Percentiles rank a stretch among this genome's conserved stretches.
Evolutionary conservation across 2,888 invertebrate species (phyloP).

Genomic region (Drosophila subsilvestris): DNA sequence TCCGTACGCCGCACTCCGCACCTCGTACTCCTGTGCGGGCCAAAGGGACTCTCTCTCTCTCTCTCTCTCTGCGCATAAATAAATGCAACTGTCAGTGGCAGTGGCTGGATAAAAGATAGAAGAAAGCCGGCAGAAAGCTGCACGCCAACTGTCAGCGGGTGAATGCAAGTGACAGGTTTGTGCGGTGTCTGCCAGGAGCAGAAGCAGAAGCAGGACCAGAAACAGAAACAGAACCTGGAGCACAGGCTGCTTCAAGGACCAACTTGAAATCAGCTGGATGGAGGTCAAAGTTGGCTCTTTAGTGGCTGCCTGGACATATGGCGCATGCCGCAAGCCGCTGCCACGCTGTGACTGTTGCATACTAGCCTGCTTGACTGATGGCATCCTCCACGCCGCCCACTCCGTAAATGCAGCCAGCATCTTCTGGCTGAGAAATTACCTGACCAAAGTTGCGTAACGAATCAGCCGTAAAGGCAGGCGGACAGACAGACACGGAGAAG

Average conservation of each 20-base stretch:
- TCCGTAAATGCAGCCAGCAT: not conserved
- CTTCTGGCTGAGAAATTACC: conserved; percentile 62
- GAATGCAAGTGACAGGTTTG: conserved; percentile 69
- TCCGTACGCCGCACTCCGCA: no score
- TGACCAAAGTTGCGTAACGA: conserved; percentile 74
- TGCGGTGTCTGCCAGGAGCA: conserved; percentile 36
- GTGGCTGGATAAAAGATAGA: conserved; percentile 15
- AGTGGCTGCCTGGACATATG: conserved; percentile 56
- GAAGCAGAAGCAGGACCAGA: conserved; percentile 10
- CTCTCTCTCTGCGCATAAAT: conserved; percentile 53
- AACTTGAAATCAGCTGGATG: conserved; percentile 54
- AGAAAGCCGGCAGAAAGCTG: conserved; percentile 57
- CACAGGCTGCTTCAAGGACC: conserved; percentile 17
- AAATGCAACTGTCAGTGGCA: conserved; percentile 69
- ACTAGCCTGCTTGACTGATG: conserved; percentile 55
- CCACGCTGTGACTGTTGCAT: conserved; percentile 68
- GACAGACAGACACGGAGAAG: conserved; percentile 24
- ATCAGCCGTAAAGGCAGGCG: conserved; percentile 62
- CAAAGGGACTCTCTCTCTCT: conserved; percentile 13
- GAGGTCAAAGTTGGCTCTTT: conserved; percentile 65
- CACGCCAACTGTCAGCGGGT: conserved; percentile 70
- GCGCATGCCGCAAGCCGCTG: conserved; percentile 68
- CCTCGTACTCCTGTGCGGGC: conserved; percentile 7
- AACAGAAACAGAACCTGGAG: not conserved
- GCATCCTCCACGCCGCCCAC: conserved; percentile 4